Evolutionary conservation across 2,113 vertebrate genomes (phyloP), one percentile per base, ranked within the genome.

Genomic region (Tachycineta bicolor): DNA sequence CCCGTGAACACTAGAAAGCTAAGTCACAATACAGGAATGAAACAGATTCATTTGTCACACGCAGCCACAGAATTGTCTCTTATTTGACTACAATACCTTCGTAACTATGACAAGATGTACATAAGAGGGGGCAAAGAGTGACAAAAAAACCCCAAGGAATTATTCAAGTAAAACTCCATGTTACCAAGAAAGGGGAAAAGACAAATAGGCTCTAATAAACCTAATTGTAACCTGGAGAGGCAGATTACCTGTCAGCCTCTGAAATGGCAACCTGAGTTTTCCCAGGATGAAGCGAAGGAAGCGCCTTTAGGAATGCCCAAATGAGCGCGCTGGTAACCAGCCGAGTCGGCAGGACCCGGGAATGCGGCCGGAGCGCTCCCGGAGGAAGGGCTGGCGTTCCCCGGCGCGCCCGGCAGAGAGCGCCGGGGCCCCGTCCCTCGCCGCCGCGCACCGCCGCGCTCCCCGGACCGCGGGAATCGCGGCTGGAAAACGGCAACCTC

Each of bases 391-490:
- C 69, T 10, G 87, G 0, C 15, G 46, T 8, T 75, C 11, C 53
- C 1, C 1, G 21, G 46, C 16, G 28, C 4, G 13, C 9, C 53
- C 93, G 69, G 70, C 59, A 97, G 95, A 74, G 91, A 75, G 87
- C 87, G 44, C 79, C 47, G 4, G 16, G 50, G 10, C 11, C 58
- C 53, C 63, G 46, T 25, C 43, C 77, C 19, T 22, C 12, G 4
- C 16, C 14, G 46, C 39, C 31, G 44, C 1, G 31, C 6, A 14
- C 11, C 39, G 46, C 56, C 9, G 33, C 26, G 23, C 34, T 2
- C 5, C 28, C 29, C 2, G 1, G 22, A 17, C 23, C 1, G 55
- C 69, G 49, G 41, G n/a, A 34, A 53, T 0, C 1, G 12, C 5
- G 15, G 2, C 0, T 2, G 28, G 21, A 33, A 63, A 52, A 21